A percentile compares a stretch with the other conserved stretches of the same genome.
phyloP scores from a whole-genome alignment of 2,888 invertebrate species.

The Antheraea assamensis region DNA sequence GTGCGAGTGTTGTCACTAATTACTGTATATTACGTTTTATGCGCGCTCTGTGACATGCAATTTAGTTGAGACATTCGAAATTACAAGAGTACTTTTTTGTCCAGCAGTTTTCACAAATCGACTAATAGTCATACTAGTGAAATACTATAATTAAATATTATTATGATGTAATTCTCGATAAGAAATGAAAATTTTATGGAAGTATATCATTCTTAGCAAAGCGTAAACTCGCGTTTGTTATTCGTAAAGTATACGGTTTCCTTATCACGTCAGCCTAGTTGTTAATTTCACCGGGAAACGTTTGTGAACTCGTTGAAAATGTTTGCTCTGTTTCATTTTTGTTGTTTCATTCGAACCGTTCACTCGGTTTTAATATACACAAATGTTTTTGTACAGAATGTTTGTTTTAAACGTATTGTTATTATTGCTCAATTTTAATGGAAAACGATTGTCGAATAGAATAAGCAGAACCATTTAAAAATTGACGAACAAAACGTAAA shows the following conservation, averaged over 20 bases:
- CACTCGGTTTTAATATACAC: not conserved
- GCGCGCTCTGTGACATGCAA: not conserved
- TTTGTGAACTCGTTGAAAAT: constrained; percentile 43
- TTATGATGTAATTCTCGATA: not conserved
- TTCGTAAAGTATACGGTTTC: constrained; percentile 47
- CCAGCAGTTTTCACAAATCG: too few species aligned
- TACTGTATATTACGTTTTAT: not conserved
- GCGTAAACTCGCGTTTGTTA: constrained; percentile 32
- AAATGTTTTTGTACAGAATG: not conserved
- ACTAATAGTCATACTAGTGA: not conserved
- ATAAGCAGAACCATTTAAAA: not conserved
- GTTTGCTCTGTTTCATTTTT: constrained; percentile 17
- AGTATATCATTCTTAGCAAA: constrained; percentile 27
- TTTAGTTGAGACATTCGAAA: not conserved
- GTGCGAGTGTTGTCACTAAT: not conserved
- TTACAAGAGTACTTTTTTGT: not conserved
- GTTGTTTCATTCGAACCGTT: not conserved
- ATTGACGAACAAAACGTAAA: not conserved
- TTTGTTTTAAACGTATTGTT: not conserved
- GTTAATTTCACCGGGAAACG: constrained; percentile 44
- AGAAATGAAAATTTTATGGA: constrained; percentile 19
- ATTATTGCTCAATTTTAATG: constrained; percentile 8
- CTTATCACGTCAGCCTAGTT: constrained; percentile 31
- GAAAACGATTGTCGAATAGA: not conserved
- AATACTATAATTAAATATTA: not conserved